Evolutionary conservation across 2,113 vertebrate genomes (phyloP), one percentile per base, ranked within the genome.

Genomic region (Cyprinodon tularosa): DNA sequence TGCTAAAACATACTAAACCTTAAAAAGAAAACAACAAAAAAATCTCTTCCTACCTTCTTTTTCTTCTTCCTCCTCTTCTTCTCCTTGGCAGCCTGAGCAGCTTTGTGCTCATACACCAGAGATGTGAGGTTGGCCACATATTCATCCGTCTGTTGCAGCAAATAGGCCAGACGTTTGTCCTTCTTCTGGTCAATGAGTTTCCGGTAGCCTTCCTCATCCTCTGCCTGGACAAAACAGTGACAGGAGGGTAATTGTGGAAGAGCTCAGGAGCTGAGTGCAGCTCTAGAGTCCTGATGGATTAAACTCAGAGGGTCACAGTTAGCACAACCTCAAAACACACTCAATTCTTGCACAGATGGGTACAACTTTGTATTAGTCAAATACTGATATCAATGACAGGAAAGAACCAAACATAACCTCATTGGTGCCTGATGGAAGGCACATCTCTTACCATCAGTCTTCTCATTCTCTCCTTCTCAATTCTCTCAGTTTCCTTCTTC

Each of bases 181-280:
- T 99, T 99, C 94, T 99, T 99, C 64, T 99, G 98, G 89, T 99
- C 98, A 10, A 99, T 99, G 1, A 99, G 93, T 66, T 99, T 99
- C 68, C 98, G 92, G 77, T 99, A 99, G 14, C 98, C 98, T 82
- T 99, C 98, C 89, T 99, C 98, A 87, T 99, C 98, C 92, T 99
- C 98, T 40, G 97, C 98, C 98, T 99, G 83, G 29, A 8, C 60
- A 38, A 45, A 36, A 68, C 0, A n/a, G 5, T 8, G 63, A 64
- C 2, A 62, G 15, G 6, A 66, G 22, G 0, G 68, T 59, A 69
- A 50, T n/a, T n/a, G 11, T 2, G 7, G 9, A 53, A 65, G 12
- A 62, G 7, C 15, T 42, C 42, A 9, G 9, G 42, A 29, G 42
- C 5, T 47, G 10, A 39, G 42, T 44, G 20, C 39, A 3, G 36